Conservation (phyloP, 2,797 vertebrate species). For the Cottoperca gobio region DNA sequence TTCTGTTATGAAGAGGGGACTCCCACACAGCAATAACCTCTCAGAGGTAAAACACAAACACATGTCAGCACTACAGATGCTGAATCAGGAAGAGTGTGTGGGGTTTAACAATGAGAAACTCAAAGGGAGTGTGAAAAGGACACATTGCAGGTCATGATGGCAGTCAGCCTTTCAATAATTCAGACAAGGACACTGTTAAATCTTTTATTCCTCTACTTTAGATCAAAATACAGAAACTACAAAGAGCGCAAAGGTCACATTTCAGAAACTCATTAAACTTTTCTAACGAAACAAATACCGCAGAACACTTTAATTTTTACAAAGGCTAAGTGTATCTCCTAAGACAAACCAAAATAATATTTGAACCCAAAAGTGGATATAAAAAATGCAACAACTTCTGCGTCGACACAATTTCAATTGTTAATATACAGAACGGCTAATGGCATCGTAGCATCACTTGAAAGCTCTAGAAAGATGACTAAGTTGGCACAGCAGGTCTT, state of each 20-base stretch:
- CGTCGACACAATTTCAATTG: conserved; percentile 37
- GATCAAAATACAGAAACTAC: conserved; percentile 52
- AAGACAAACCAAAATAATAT: conserved; percentile 54
- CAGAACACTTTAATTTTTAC: conserved; percentile 42
- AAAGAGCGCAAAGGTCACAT: conserved; percentile 31
- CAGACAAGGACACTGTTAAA: conserved; percentile 44
- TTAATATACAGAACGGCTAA: conserved; percentile 54
- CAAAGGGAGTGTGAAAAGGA: conserved; percentile 15
- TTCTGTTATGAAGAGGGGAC: conserved; percentile 63
- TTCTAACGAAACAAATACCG: conserved; percentile 35
- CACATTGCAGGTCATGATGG: neutral
- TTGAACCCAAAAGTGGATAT: conserved; percentile 34
- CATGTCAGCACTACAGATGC: conserved; percentile 70
- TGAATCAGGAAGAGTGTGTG: conserved; percentile 50
- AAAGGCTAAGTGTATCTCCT: conserved; percentile 34
- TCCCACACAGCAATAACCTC: conserved; percentile 73
- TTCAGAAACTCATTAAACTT: conserved; percentile 32
- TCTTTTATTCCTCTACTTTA: conserved; percentile 68
- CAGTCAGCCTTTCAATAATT: conserved; percentile 32
- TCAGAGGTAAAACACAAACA: conserved; percentile 70
- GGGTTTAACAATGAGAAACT: neutral
- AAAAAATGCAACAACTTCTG: conserved; percentile 42
- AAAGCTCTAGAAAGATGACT: conserved; percentile 56
- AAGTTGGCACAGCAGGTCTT: conserved; percentile 41
- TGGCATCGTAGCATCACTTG: conserved; percentile 21